Percentiles rank a stretch among this genome's conserved stretches.
Evolutionary conservation across 2,113 vertebrate genomes (phyloP).

Genomic region (Spea multiplicata): DNA sequence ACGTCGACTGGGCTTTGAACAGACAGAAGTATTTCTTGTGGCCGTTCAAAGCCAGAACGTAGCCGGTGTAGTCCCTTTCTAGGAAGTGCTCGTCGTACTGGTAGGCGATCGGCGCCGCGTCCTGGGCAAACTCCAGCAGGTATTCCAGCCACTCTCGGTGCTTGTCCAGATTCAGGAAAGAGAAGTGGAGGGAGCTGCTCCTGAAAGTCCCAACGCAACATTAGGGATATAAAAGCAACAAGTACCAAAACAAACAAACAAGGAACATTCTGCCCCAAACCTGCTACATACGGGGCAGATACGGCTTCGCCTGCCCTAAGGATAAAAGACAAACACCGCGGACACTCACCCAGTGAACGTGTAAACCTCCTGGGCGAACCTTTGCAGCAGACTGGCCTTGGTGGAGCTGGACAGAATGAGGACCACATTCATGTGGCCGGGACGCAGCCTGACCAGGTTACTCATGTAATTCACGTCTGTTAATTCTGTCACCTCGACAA

Average conservation of each 20-base stretch:
- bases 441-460: conserved; percentile 89
- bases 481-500: conserved; percentile 93
- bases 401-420: conserved; percentile 87
- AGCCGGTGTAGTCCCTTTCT: conserved; percentile 85
- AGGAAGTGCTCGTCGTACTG: conserved; percentile 80
- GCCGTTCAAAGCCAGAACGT: conserved; percentile 90
- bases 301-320: too few species aligned
- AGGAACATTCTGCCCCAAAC: fast-evolving
- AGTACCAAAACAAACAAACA: fast-evolving
- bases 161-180: conserved; percentile 94
- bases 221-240: too few species aligned
- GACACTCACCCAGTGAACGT: conserved; percentile 78
- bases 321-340: fast-evolving
- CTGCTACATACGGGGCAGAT: too few species aligned
- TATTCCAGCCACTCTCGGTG: conserved; percentile 88
- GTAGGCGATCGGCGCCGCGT: conserved; percentile 75
- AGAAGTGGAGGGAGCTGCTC: conserved; percentile 91
- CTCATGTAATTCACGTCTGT: conserved; percentile 93
- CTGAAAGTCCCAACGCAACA: conserved; percentile 56
- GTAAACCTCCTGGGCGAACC: conserved; percentile 94
- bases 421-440: conserved; percentile 95
- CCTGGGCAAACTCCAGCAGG: conserved; percentile 84
- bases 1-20: conserved; percentile 85
- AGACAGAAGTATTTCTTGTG: conserved; percentile 97
- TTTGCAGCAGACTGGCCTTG: conserved; percentile 90